These are phyloP conservation scores for Cydia strobilella DNA, from an alignment of 1,140 invertebrate genomes.

Conservation along the genomic window DNA sequence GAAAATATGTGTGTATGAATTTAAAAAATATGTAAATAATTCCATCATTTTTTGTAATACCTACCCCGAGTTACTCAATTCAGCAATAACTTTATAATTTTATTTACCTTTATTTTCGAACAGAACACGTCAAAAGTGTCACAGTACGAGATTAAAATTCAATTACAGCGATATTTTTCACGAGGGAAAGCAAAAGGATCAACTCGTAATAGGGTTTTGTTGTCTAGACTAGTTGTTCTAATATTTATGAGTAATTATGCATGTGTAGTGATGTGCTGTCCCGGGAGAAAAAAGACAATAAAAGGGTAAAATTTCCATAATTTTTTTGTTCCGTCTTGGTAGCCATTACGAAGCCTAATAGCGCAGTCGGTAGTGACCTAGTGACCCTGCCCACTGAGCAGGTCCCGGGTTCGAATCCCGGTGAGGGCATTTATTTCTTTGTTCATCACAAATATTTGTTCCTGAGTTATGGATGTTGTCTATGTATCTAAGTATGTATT, in stretches of 20 bases:
- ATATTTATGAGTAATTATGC: conserved; percentile 1
- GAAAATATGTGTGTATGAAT: too few relatives aligned
- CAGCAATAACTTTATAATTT: not conserved
- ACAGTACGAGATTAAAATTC: not conserved
- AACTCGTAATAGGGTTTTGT: not conserved
- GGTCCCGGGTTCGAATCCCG: too few relatives aligned
- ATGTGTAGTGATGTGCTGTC: not conserved
- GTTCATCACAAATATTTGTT: too few relatives aligned
- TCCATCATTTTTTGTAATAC: not conserved
- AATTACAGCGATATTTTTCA: not conserved
- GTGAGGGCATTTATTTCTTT: too few relatives aligned
- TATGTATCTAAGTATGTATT: too few relatives aligned
- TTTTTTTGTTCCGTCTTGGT: too few relatives aligned
- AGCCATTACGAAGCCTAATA: too few relatives aligned
- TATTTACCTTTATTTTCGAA: not conserved
- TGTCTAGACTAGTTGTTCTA: conserved; percentile 13
- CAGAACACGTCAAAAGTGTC: not conserved
- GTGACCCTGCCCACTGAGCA: too few relatives aligned
- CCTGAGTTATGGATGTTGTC: too few relatives aligned
- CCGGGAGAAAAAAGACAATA: not conserved
- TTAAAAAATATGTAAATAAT: not conserved
- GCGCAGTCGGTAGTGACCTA: too few relatives aligned
- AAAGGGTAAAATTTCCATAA: not conserved
- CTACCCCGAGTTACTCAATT: not conserved
- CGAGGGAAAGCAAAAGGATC: not conserved